Base-by-base conservation (phyloP, 1,140 invertebrate genomes). In the Calliopsis andreniformis region DNA sequence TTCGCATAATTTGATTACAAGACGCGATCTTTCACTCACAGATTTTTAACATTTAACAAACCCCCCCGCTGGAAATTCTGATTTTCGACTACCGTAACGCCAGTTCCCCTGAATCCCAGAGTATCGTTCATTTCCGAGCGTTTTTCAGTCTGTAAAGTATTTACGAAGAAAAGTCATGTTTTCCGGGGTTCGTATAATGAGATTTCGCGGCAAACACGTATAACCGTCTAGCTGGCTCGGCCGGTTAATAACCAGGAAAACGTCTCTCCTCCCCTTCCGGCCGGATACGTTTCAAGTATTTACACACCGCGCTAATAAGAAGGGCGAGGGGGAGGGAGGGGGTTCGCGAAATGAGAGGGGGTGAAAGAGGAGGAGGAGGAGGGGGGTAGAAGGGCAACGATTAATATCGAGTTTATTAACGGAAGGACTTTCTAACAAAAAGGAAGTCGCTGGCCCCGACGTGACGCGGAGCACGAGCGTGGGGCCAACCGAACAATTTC, bases 371-470 rank as follows among this genome's bases (percentile, higher is more conserved):
- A 49, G n/a, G 23, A 20, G 10, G 5, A n/a, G 6, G 16, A 18
- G 3, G 25, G 12, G 16, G 6, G 59, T 23, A 42, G 14, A 23
- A 66, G 30, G 45, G 58, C 23, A 63, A 53, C 47, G 69, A 72
- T 72, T 72, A 72, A 72, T 72, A 72, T 72, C 69, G 58, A 72
- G 69, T 63, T 72, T 72, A 72, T 72, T 72, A 72, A 72, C 23
- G 62, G 45, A 64, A 49, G 18, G n/a, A 49, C 18, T 25, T 7
- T 47, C 30, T 59, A 51, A 63, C 69, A 71, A 71, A 63, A 59
- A 10, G 35, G 35, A 39, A 72, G 45, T 43, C 47, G 23, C 39
- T 72, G 62, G 32, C 32, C 28, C 12, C 20, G 45, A 66, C 69
- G 59, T 63, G 69, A 61, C 69, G 35, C 35, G 35, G 35, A 39